phyloP scores from a whole-genome alignment of 2,888 invertebrate genomes.

The Gerris lacustris region DNA sequence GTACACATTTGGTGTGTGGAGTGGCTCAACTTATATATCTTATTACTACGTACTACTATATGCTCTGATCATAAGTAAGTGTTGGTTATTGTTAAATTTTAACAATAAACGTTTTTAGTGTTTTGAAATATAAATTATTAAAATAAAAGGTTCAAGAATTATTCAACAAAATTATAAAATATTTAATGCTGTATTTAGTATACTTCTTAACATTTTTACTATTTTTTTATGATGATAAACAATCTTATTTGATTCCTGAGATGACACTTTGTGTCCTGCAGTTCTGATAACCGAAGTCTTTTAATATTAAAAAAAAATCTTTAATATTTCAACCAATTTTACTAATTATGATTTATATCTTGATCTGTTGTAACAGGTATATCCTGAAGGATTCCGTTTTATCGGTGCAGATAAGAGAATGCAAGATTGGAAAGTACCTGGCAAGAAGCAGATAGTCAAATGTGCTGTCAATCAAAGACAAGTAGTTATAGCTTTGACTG shows the following conservation, averaged over 20 bases:
- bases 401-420: conserved; percentile 96
- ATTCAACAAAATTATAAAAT: too few species aligned
- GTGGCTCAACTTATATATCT: too few species aligned
- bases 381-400: conserved; percentile 96
- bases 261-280: conserved; percentile 11
- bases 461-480: conserved; percentile 98
- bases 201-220: background rate
- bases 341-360: background rate
- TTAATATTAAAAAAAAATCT: background rate
- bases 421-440: conserved; percentile 98
- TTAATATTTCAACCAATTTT: background rate
- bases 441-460: conserved; percentile 90
- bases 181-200: too few species aligned
- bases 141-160: too few species aligned
- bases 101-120: too few species aligned
- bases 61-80: too few species aligned
- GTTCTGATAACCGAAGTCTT: conserved; percentile 5
- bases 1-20: too few species aligned
- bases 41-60: too few species aligned
- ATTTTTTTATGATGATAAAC: background rate
- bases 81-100: too few species aligned
- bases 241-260: background rate
- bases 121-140: too few species aligned
- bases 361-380: conserved; percentile 48
- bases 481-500: conserved; percentile 93